Evolutionary conservation across 2,888 invertebrate species (phyloP).

Genomic region (Copidosoma aretas): DNA sequence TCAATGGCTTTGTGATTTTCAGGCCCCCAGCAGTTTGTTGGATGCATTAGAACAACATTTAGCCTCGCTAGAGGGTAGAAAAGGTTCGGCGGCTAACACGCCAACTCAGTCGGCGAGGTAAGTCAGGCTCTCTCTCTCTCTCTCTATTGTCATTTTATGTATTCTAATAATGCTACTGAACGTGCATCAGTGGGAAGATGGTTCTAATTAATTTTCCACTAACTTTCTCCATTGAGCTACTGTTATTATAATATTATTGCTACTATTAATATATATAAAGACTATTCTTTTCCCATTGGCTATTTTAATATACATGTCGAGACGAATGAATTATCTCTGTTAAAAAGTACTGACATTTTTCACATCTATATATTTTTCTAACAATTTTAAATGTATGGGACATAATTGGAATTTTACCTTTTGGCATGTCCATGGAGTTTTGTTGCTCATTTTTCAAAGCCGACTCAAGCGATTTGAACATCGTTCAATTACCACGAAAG

Average conservation of each 20-base stretch:
- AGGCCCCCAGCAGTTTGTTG: conserved; percentile 92
- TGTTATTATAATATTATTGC: conserved; percentile 1
- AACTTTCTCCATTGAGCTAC: conserved; percentile 4
- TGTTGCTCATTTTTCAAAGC: conserved; percentile 10
- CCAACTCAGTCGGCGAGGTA: conserved; percentile 86
- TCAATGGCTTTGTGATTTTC: conserved; percentile 18
- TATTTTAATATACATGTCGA: conserved; percentile 33
- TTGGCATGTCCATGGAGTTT: conserved; percentile 35
- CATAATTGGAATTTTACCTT: conserved; percentile 28
- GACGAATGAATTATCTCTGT: conserved; percentile 34
- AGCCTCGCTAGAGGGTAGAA: conserved; percentile 90
- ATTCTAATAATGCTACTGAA: conserved; percentile 31
- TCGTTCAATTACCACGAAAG: not conserved
- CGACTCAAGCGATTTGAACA: not conserved
- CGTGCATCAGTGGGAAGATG: conserved; percentile 35
- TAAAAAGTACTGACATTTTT: conserved; percentile 12
- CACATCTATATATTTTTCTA: conserved; percentile 19
- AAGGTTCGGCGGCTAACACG: conserved; percentile 83
- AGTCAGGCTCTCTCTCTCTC: conserved; percentile 35
- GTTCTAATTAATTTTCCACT: not conserved
- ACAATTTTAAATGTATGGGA: conserved; percentile 34
- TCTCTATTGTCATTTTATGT: conserved; percentile 30
- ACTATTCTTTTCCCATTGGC: conserved; percentile 37
- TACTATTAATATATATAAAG: not conserved
- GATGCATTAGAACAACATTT: conserved; percentile 97